A percentile compares a stretch with the other conserved stretches of the same genome.
These are phyloP conservation scores for Hozukius guyotensis DNA, from an alignment of 2,797 vertebrate genomes.

Conservation along the genomic window DNA sequence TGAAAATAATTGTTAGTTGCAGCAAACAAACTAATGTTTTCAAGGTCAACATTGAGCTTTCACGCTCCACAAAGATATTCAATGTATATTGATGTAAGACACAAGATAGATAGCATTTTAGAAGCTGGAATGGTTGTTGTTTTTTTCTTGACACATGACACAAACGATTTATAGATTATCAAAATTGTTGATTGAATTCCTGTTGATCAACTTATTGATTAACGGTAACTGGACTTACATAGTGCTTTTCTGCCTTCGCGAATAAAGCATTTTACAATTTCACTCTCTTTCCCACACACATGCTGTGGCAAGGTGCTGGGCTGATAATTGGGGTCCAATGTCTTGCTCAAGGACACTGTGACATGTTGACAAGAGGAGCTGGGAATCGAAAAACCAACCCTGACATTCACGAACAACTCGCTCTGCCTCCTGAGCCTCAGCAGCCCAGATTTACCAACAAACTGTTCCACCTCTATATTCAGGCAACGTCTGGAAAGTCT, in stretches of 20 bases:
- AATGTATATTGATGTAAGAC: neutral
- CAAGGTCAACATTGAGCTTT: neutral
- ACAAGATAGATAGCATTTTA: neutral
- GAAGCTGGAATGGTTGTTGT: neutral
- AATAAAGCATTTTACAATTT: neutral
- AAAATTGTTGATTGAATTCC: neutral
- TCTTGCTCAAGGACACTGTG: slow-evolving; percentile 4
- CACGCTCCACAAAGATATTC: neutral
- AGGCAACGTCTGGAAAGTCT: neutral
- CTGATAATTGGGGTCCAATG: neutral
- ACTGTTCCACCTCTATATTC: neutral
- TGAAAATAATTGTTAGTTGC: neutral
- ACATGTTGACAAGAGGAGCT: neutral
- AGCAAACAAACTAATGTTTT: neutral
- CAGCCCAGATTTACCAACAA: neutral
- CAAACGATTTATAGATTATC: neutral
- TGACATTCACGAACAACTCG: neutral
- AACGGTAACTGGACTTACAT: neutral
- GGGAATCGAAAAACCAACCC: neutral
- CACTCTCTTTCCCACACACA: neutral
- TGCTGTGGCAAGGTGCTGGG: neutral
- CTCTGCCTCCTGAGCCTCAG: neutral
- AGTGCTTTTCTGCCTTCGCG: neutral
- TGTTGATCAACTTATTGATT: neutral
- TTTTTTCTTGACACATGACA: neutral